Conservation (phyloP, 1,140 invertebrate genomes). For the Ridgeia piscesae region DNA sequence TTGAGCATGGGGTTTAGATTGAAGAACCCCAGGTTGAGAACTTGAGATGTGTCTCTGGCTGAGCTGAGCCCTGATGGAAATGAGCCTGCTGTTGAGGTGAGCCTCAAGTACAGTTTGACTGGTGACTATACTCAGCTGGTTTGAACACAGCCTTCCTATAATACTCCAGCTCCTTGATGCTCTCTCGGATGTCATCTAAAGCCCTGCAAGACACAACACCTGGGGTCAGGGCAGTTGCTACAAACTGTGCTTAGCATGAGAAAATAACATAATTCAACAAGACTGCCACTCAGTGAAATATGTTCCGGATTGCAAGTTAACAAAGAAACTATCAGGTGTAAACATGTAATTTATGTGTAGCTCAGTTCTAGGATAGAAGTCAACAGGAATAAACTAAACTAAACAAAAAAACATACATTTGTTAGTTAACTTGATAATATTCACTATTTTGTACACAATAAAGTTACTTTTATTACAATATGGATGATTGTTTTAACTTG, state of each 20-base stretch:
- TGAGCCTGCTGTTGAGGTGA: too few species aligned
- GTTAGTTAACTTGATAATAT: too few species aligned
- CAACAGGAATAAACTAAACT: too few species aligned
- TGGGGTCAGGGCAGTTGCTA: neutral
- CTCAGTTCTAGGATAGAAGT: too few species aligned
- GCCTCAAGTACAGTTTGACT: too few species aligned
- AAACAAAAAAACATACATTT: too few species aligned
- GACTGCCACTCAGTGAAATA: too few species aligned
- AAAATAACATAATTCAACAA: neutral
- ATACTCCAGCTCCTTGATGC: slow-evolving; percentile 78
- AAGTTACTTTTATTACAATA: neutral
- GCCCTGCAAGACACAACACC: slow-evolving; percentile 60
- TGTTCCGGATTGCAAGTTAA: neutral
- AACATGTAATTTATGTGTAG: neutral
- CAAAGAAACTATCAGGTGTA: neutral
- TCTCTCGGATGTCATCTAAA: slow-evolving; percentile 82
- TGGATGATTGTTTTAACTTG: neutral
- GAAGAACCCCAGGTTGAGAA: too few species aligned
- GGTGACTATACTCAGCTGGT: neutral
- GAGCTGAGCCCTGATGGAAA: too few species aligned
- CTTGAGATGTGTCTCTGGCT: too few species aligned
- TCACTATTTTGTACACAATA: neutral
- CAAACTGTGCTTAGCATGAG: neutral
- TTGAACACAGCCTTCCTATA: slow-evolving; percentile 62
- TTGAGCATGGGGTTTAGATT: too few species aligned